These are phyloP conservation scores for Nibea coibor DNA, from an alignment of 2,113 vertebrate species.

Conservation along the genomic window DNA sequence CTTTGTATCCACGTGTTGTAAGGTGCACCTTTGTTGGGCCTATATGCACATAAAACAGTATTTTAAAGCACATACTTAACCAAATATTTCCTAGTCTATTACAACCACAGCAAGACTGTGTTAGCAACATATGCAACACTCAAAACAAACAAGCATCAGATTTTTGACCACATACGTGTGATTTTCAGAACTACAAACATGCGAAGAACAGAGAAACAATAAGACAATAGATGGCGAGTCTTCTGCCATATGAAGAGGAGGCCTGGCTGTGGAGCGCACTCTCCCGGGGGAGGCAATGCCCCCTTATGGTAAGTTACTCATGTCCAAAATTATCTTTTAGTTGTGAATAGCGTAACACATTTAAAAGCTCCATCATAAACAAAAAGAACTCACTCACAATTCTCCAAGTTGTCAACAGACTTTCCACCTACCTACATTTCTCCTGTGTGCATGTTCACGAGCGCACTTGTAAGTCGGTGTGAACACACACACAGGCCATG, in stretches of 20 bases:
- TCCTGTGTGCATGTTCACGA: conserved; percentile 34
- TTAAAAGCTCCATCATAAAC: neutral
- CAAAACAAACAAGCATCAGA: neutral
- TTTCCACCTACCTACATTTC: conserved; percentile 45
- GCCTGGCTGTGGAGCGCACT: neutral
- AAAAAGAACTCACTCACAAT: neutral
- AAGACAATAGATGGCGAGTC: too few relatives aligned
- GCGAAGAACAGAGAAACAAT: neutral
- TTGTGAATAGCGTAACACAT: neutral
- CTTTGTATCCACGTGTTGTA: too few relatives aligned
- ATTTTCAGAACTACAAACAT: neutral
- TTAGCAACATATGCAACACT: neutral
- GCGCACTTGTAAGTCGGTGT: conserved; percentile 13
- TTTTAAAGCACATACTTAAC: too few relatives aligned
- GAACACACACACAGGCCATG: conserved; percentile 46
- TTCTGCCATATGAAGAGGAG: neutral
- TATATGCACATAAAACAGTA: neutral
- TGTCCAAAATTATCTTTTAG: neutral
- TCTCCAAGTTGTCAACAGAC: conserved; percentile 15
- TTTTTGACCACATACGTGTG: neutral
- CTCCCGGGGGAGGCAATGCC: neutral
- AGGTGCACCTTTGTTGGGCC: too few relatives aligned
- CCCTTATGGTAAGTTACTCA: neutral
- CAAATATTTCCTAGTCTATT: too few relatives aligned
- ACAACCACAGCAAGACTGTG: too few relatives aligned